Evolutionary conservation across 2,888 invertebrate species (phyloP), one percentile per base, ranked within the genome.

Genomic region (Agrenia bidenticulata): DNA sequence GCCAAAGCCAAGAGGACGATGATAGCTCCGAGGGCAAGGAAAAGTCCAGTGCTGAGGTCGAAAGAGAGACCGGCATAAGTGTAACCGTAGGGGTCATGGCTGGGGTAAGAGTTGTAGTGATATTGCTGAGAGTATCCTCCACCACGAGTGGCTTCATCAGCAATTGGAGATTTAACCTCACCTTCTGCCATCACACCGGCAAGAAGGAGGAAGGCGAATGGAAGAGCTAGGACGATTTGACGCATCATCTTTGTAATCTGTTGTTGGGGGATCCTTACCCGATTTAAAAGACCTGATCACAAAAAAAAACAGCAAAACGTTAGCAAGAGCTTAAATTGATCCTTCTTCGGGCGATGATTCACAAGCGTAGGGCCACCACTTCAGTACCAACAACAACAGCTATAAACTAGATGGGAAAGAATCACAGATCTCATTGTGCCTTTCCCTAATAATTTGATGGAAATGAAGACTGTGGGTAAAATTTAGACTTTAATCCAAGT

Each of bases 1-100:
- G 76, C 76, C 57, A 75, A 65, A 54, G 74, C 75, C 54, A 76
- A 65, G 66, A 76, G 75, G 55, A 76, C 74, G 37, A 76, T 75
- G 75, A 76, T 76, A 62, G 75, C 76, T 75, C 76, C 76, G 54
- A 76, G 72, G 53, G 76, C 76, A 56, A 76, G 69, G 73, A 75
- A 75, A 63, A 76, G 72, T 56, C 76, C 76, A 64, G 76, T 76
- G 73, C 70, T 69, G 50, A 76, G 70, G 64, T 76, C 76, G 64
- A 76, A 76, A 32, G 76, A 76, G 61, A 75, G 76, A 59, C 74
- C 74, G 63, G 73, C 76, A 58, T 76, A 75, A 56, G 76, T 76
- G 75, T 75, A 75, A 49, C 76, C 76, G 74, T 76, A 76, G 72
- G 74, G 76, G 67, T 76, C 76, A 58, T 75, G 74, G 62, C 72